Conservation (phyloP, 1,140 invertebrate genomes). For the Archegozetes longisetosus region DNA sequence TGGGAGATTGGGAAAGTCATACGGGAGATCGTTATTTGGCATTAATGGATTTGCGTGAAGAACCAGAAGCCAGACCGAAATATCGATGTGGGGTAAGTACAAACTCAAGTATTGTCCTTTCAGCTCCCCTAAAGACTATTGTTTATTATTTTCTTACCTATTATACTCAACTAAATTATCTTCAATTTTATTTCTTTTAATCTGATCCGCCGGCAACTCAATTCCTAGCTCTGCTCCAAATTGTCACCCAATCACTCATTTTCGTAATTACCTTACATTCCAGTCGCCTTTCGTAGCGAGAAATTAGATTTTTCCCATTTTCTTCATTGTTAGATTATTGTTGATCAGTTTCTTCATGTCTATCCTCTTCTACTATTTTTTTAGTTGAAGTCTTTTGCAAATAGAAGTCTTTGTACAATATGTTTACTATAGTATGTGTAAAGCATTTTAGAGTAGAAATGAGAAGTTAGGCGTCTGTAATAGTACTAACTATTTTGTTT, state of each 20-base stretch:
- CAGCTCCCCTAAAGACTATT: neutral
- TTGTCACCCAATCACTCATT: neutral
- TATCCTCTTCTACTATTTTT: no score
- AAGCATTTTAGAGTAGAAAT: no score
- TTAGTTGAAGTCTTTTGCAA: no score
- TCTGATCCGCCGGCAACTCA: neutral
- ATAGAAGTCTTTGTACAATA: no score
- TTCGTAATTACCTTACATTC: neutral
- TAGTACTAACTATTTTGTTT: no score
- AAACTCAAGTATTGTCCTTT: neutral
- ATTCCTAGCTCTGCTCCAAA: neutral
- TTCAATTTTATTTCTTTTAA: neutral
- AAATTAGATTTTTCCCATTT: neutral
- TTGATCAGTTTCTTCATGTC: no score
- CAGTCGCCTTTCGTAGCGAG: neutral
- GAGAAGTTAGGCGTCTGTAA: no score
- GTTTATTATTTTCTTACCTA: neutral
- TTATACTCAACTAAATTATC: neutral
- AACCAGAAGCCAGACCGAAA: slow-evolving; percentile 34
- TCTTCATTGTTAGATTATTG: neutral
- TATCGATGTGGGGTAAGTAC: slow-evolving; percentile 50
- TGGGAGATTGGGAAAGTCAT: slow-evolving; percentile 45
- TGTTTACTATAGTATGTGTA: no score
- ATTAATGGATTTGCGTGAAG: slow-evolving; percentile 38
- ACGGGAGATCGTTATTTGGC: slow-evolving; percentile 39